Conservation (phyloP, 23 tunicate genomes). For the Phallusia fumigata region DNA sequence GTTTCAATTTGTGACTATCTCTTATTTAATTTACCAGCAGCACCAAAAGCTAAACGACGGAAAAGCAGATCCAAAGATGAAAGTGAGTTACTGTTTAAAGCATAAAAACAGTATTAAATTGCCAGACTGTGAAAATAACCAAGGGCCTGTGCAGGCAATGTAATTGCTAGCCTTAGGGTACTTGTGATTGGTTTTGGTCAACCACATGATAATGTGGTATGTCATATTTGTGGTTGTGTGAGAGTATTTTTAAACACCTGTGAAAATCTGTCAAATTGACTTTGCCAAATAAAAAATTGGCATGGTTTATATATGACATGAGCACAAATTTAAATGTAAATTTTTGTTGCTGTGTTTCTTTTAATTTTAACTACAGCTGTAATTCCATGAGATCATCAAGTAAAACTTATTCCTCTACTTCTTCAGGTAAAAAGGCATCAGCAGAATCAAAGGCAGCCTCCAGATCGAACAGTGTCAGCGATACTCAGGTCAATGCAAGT, state of each 20-base stretch:
- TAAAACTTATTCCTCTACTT: too few relatives aligned
- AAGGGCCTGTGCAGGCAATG: constrained; percentile 10
- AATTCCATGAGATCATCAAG: background rate
- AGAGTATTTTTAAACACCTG: too few relatives aligned
- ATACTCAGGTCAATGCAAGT: constrained; percentile 10
- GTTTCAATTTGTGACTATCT: background rate
- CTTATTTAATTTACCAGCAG: constrained; percentile 28
- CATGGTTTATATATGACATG: too few relatives aligned
- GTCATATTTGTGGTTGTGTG: background rate
- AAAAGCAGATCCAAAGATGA: constrained; percentile 93
- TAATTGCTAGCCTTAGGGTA: constrained; percentile 15
- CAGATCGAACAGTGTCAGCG: constrained; percentile 30
- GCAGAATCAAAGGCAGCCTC: constrained; percentile 22
- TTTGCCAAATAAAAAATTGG: too few relatives aligned
- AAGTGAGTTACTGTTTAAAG: constrained; percentile 29
- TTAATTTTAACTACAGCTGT: background rate
- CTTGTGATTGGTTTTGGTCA: constrained; percentile 3
- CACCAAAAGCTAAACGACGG: constrained; percentile 64
- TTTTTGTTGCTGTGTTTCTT: background rate
- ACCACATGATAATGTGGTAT: constrained; percentile 3
- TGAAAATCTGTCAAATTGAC: background rate
- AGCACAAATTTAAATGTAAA: background rate
- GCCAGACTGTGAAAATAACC: constrained; percentile 10
- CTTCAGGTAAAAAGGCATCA: constrained; percentile 13
- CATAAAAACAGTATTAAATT: background rate